phyloP scores from a whole-genome alignment of 2,797 vertebrate genomes.

The Neosalanx taihuensis region DNA sequence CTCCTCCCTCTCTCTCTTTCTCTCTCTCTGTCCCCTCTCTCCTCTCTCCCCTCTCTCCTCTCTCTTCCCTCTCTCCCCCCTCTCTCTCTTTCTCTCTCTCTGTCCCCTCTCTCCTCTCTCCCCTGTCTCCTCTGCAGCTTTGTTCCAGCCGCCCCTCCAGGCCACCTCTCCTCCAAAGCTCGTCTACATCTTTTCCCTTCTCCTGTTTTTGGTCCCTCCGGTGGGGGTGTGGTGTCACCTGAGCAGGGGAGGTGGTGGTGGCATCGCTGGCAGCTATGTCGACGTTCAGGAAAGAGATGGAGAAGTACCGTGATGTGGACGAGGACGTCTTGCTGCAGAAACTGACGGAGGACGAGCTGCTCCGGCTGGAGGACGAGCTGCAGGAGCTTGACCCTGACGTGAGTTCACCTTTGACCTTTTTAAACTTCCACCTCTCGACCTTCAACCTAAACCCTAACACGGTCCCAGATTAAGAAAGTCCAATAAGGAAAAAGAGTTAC shows the following conservation, averaged over 20 bases:
- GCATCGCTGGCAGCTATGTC: conserved; percentile 73
- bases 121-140: background rate
- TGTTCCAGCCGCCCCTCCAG: background rate
- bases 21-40: too few relatives aligned
- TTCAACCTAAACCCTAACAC: too few relatives aligned
- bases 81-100: too few relatives aligned
- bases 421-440: too few relatives aligned
- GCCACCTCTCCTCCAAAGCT: conserved; percentile 17
- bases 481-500: too few relatives aligned
- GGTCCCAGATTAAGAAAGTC: too few relatives aligned
- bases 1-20: too few relatives aligned
- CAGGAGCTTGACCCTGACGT: conserved; percentile 97
- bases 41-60: background rate
- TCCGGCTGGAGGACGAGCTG: conserved; percentile 89
- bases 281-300: conserved; percentile 83
- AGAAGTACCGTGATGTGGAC: conserved; percentile 94
- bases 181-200: conserved; percentile 42
- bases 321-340: conserved; percentile 93
- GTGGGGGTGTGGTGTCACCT: background rate
- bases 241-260: conserved; percentile 29
- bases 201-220: conserved; percentile 23
- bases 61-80: too few relatives aligned
- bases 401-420: conserved; percentile 57
- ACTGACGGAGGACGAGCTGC: conserved; percentile 90
- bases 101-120: too few relatives aligned